These are phyloP conservation scores for Crax fasciolata DNA, from an alignment of 2,797 vertebrate genomes.

Conservation along the genomic window DNA sequence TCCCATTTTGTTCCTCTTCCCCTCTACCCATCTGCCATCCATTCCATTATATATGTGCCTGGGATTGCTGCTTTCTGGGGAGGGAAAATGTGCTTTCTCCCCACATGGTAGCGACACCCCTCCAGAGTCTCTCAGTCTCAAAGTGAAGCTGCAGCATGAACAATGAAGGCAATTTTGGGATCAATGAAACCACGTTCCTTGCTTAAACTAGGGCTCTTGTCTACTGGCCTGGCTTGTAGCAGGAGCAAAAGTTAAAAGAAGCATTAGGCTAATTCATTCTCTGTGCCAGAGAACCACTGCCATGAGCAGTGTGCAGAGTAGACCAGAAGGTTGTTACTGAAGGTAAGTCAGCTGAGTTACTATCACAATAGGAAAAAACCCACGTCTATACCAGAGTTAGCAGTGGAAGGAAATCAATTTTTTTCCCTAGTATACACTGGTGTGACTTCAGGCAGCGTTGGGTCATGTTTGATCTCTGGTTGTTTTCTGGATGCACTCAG, in stretches of 20 bases:
- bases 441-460: not conserved
- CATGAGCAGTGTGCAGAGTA: not conserved
- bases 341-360: not conserved
- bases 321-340: not conserved
- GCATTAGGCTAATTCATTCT: not conserved
- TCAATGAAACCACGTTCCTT: not conserved
- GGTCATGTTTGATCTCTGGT: not conserved
- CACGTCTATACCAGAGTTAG: not conserved
- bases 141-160: not conserved
- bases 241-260: not conserved
- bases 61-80: not conserved
- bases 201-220: not conserved
- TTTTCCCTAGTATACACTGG: not conserved
- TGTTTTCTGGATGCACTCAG: not conserved
- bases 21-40: constrained; percentile 27
- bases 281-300: not conserved
- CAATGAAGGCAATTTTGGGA: not conserved
- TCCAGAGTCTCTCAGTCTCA: constrained; percentile 21
- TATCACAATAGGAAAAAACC: not conserved
- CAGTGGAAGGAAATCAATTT: not conserved
- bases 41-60: constrained; percentile 34
- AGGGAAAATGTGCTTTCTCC: constrained; percentile 58
- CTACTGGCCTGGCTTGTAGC: not conserved
- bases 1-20: constrained; percentile 85
- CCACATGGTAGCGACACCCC: constrained; percentile 70